Conservation (phyloP, 2,888 invertebrate genomes). For the Ellobium chinense region DNA sequence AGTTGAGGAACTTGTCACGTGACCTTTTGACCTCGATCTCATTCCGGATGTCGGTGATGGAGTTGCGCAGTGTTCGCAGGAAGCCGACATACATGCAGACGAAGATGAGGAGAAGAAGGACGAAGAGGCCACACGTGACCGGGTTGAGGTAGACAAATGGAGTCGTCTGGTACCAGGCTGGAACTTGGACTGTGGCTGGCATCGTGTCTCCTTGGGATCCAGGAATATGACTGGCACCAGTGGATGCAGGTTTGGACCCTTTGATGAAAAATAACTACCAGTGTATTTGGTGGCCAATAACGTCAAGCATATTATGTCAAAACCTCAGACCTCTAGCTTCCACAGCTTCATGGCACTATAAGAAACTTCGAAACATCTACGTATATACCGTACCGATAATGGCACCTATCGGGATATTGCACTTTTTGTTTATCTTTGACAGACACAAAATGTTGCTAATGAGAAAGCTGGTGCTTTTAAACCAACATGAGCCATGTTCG, state of each 20-base stretch:
- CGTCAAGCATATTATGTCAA: too few relatives aligned
- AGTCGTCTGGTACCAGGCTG: background rate
- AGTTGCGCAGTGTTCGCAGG: constrained; percentile 36
- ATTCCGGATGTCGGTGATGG: constrained; percentile 39
- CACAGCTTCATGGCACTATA: too few relatives aligned
- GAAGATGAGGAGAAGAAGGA: constrained; percentile 40
- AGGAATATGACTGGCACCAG: background rate
- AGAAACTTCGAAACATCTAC: too few relatives aligned
- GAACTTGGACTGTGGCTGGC: background rate
- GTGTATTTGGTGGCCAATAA: too few relatives aligned
- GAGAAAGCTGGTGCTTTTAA: too few relatives aligned
- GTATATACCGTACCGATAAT: too few relatives aligned
- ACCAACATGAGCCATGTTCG: too few relatives aligned
- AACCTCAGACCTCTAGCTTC: too few relatives aligned
- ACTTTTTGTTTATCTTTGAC: too few relatives aligned
- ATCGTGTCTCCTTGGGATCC: background rate
- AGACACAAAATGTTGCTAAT: too few relatives aligned
- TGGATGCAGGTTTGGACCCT: background rate
- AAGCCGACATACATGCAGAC: constrained; percentile 41
- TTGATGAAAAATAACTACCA: too few relatives aligned
- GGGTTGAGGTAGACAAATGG: constrained; percentile 47
- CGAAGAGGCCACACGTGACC: constrained; percentile 40
- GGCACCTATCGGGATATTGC: too few relatives aligned
- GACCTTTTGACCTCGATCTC: constrained; percentile 41
- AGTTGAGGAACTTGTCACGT: constrained; percentile 46